These are phyloP conservation scores for Pocillopora damicornis DNA, from an alignment of 64 coral and sea anemone genomes.

Conservation along the genomic window DNA sequence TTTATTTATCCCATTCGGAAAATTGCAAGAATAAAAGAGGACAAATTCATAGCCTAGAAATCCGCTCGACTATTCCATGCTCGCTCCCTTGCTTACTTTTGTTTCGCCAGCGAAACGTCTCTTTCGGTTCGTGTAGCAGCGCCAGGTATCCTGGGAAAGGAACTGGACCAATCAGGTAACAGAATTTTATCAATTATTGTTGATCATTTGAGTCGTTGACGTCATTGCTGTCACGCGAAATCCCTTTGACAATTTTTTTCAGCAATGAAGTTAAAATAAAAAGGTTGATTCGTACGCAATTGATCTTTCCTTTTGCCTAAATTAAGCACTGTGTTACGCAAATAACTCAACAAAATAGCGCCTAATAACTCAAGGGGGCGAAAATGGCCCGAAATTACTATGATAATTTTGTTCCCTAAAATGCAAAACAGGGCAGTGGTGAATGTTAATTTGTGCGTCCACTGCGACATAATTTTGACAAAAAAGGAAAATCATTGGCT, in stretches of 20 bases:
- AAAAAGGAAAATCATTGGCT: slow-evolving; percentile 4
- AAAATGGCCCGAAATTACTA: slow-evolving; percentile 33
- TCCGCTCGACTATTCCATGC: slow-evolving; percentile 36
- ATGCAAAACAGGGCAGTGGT: slow-evolving; percentile 17
- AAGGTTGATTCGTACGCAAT: slow-evolving; percentile 45
- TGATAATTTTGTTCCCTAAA: slow-evolving; percentile 4
- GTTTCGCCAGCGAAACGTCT: slow-evolving; percentile 37
- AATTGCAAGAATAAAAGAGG: slow-evolving; percentile 39
- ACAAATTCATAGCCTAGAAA: slow-evolving; percentile 22
- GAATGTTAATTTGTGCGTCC: slow-evolving; percentile 21
- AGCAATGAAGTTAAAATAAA: slow-evolving; percentile 3
- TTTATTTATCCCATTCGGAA: slow-evolving; percentile 48
- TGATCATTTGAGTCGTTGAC: slow-evolving; percentile 77
- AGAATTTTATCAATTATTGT: slow-evolving; percentile 77
- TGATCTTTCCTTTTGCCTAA: slow-evolving; percentile 47
- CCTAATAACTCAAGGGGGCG: slow-evolving; percentile 2
- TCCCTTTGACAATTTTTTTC: slow-evolving; percentile 22
- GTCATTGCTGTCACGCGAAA: slow-evolving; percentile 84
- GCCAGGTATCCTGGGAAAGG: slow-evolving; percentile 37
- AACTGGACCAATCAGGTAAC: slow-evolving; percentile 48
- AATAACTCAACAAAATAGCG: slow-evolving; percentile 6
- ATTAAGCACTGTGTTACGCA: slow-evolving; percentile 23
- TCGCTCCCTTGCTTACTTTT: slow-evolving; percentile 24
- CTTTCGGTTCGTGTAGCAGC: slow-evolving; percentile 26
- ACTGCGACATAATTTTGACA: background rate